These are phyloP conservation scores for Philonicus albiceps DNA, from an alignment of 2,888 invertebrate genomes.

Conservation along the genomic window DNA sequence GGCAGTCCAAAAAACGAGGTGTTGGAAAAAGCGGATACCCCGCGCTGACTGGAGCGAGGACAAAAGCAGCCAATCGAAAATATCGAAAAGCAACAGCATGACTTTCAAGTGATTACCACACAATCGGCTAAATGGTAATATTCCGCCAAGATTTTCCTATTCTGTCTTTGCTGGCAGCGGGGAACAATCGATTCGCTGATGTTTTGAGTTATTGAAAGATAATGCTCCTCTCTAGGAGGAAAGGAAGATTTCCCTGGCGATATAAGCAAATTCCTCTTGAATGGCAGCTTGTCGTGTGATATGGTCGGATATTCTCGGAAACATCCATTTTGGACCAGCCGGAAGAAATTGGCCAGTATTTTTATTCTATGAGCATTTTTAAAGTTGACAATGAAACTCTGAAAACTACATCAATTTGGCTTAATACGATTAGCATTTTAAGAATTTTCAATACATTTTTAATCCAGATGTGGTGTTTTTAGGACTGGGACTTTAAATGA, in stretches of 20 bases:
- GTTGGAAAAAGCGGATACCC: neutral
- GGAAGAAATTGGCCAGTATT: neutral
- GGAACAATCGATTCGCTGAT: constrained; percentile 21
- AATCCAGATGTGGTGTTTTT: too few species aligned
- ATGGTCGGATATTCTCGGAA: neutral
- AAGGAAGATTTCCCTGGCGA: neutral
- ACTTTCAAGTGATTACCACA: constrained; percentile 43
- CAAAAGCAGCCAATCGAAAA: neutral
- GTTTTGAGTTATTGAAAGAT: constrained; percentile 20
- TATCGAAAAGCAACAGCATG: neutral
- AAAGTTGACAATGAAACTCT: neutral
- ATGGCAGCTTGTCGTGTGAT: neutral
- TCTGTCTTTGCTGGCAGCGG: neutral
- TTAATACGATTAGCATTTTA: too few species aligned
- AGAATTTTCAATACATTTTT: too few species aligned
- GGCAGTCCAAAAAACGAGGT: neutral
- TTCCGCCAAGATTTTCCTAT: constrained; percentile 9
- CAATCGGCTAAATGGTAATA: constrained; percentile 41
- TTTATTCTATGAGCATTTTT: neutral
- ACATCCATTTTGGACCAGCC: neutral
- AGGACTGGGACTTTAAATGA: too few species aligned
- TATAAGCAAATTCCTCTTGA: neutral
- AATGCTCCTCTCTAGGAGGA: neutral
- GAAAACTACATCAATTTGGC: neutral
- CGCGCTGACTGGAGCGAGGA: neutral